Base-by-base conservation (phyloP, 2,888 invertebrate genomes). In the Andrena praecox region DNA sequence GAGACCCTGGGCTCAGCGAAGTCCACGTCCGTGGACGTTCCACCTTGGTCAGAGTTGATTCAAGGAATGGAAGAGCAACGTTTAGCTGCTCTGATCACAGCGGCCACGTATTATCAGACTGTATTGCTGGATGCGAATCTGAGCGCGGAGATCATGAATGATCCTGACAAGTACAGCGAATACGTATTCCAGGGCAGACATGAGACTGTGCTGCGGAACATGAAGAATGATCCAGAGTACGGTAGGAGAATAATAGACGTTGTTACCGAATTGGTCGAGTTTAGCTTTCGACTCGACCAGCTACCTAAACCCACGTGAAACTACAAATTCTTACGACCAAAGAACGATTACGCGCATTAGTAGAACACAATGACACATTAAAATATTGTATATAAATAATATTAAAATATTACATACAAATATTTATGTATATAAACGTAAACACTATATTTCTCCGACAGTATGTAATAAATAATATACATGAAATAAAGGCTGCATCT, bases 41-140 rank as follows among this genome's bases (percentile, higher is more conserved):
- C 93, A 0, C 20, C 88, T 0, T 92, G 89, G 89, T 80, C 84
- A 1, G 91, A 93, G n/a, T 27, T 93, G 8, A 12, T 89, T 8
- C 77, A 87, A 12, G 89, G 91, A 1, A 85, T 91, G 12, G 90
- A 93, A 50, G 93, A 93, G 56, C 92, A 93, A 64, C 92, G 87
- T 33, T 82, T 93, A 0, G 90, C 85, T 1, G 91, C 91, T 4
- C 35, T 91, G 16, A 86, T 93, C 7, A 90, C 91, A 0, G 92
- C 93, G 0, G 75, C 82, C 2, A 63, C 91, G n/a, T 92, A 89
- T 69, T 91, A 90, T 52, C 93, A 91, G 0, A 91, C 91, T 1
- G 86, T 92, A 4, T 70, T 93, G 27, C 73, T 94, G 59, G 90
- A 93, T 35, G 92, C 91, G 8, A 62, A 74, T 3, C 33, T 84